Base-by-base conservation (phyloP, 2,113 vertebrate species). In the Prunella himalayana region DNA sequence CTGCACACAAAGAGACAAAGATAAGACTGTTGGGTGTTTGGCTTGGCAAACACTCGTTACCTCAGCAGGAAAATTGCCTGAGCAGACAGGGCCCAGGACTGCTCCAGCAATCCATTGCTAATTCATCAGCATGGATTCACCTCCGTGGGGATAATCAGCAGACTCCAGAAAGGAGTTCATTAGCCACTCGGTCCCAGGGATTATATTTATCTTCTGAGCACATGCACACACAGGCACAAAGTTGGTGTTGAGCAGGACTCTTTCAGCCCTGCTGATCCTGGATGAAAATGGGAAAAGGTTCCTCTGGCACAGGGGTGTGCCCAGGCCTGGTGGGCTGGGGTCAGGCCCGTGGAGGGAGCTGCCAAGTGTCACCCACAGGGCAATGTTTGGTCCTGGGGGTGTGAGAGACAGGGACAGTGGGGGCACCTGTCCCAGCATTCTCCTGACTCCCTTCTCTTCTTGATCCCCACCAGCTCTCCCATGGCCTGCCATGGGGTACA, bases 91-190 rank as follows among this genome's bases (percentile, higher is more conserved):
- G 73, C 33, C 37, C 69, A 64, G 70, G 68, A 35, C 41, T 47
- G 7, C 80, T 88, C 69, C 44, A 41, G 35, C 63, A 88, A 82
- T 21, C 83, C 90, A 84, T 53, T 79, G 93, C 90, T 86, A 90
- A 95, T 95, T 90, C 95, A 81, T 47, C 91, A 76, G 91, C 93
- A 35, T 30, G 71, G 88, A 63, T 73, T 75, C 3, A 9, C 77
- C 87, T 92, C 90, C 49, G 22, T 30, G 84, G 80, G 76, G 92
- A 88, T 88, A 94, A 94, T 95, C 95, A 94, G 91, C 72, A 79
- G 66, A n/a, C 75, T 93, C 76, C 92, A 65, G 93, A 76, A 84
- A 86, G 69, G 44, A 79, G 57, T 77, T 93, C 25, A 88, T 94
- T 69, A 88, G 86, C 33, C 92, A 54, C 66, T 88, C 60, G 37